These are phyloP conservation scores for Athalia cordata DNA, from an alignment of 2,888 invertebrate genomes.

Conservation along the genomic window DNA sequence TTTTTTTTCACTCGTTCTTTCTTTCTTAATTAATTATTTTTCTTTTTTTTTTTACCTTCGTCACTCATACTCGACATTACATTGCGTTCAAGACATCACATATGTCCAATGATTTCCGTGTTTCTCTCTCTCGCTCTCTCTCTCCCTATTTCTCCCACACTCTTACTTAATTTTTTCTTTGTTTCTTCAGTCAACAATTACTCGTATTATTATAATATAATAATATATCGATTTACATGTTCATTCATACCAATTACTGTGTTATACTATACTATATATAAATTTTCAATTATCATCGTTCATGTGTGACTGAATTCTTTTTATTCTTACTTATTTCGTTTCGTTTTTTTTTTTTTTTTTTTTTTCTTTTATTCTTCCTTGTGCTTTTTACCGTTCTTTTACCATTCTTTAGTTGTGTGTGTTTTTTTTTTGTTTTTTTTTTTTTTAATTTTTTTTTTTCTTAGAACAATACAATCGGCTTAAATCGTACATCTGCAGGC, in stretches of 20 bases:
- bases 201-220: neutral
- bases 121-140: neutral
- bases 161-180: neutral
- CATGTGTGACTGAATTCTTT: neutral
- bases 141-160: neutral
- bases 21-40: constrained; percentile 20
- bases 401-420: neutral
- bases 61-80: constrained; percentile 30
- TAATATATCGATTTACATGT: neutral
- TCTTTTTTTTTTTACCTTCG: neutral
- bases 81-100: neutral
- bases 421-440: neutral
- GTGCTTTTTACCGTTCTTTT: neutral
- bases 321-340: neutral
- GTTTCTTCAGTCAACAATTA: neutral
- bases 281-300: no score
- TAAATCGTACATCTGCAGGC: constrained; percentile 31
- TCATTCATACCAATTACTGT: neutral
- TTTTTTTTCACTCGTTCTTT: constrained; percentile 45
- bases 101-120: neutral
- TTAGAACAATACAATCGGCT: constrained; percentile 33
- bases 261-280: neutral
- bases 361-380: no score
- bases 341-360: constrained; percentile 4
- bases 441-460: constrained; percentile 1